phyloP scores from a whole-genome alignment of 2,888 invertebrate genomes.

The Desoria tigrina region DNA sequence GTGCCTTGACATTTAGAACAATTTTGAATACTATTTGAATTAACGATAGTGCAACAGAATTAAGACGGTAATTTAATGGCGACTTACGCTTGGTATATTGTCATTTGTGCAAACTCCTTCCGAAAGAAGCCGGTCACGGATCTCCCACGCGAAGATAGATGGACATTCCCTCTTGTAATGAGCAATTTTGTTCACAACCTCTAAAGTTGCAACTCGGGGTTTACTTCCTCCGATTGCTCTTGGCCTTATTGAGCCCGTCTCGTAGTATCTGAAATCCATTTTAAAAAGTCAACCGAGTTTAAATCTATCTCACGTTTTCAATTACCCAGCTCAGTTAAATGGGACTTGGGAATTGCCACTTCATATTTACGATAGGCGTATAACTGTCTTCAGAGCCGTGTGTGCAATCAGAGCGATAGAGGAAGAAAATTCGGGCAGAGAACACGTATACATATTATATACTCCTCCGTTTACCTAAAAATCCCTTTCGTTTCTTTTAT shows the following conservation, averaged over 20 bases:
- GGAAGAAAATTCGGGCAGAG: too few species aligned
- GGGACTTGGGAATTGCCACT: too few species aligned
- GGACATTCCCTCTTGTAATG: slow-evolving; percentile 97
- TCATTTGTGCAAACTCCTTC: slow-evolving; percentile 96
- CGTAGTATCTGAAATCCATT: slow-evolving; percentile 77
- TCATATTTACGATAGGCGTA: too few species aligned
- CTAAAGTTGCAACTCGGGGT: slow-evolving; percentile 89
- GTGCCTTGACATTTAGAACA: too few species aligned
- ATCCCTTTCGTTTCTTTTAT: too few species aligned
- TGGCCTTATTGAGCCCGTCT: slow-evolving; percentile 95
- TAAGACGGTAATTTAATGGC: not conserved
- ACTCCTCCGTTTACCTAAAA: too few species aligned
- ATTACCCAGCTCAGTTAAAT: not conserved
- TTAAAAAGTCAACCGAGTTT: not conserved
- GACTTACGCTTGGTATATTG: slow-evolving; percentile 93
- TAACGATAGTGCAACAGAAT: too few species aligned
- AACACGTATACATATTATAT: too few species aligned
- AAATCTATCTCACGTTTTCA: not conserved
- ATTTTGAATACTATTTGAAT: too few species aligned
- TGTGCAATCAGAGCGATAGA: too few species aligned
- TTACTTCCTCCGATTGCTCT: slow-evolving; percentile 96
- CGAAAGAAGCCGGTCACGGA: slow-evolving; percentile 86
- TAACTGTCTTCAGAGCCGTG: too few species aligned
- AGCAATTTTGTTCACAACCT: slow-evolving; percentile 92
- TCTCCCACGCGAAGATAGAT: slow-evolving; percentile 98